A percentile compares a stretch with the other conserved stretches of the same genome.
Evolutionary conservation across 2,888 invertebrate species (phyloP).

Genomic region (Phorcus lineatus): DNA sequence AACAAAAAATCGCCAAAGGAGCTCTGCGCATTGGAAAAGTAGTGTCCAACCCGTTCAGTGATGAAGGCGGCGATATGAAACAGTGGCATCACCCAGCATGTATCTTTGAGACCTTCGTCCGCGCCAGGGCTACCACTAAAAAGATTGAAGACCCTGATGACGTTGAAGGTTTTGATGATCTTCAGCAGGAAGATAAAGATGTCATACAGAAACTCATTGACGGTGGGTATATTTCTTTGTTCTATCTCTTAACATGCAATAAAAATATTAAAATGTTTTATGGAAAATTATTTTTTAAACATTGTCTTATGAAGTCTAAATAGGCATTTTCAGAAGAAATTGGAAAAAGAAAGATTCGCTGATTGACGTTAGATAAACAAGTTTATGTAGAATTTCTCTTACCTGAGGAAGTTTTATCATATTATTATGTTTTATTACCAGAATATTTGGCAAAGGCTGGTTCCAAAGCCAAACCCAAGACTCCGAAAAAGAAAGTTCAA

Average conservation of each 20-base stretch:
- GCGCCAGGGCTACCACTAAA: slow-evolving; percentile 88
- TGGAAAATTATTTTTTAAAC: too few species aligned
- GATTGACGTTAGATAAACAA: too few species aligned
- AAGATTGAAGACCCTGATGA: slow-evolving; percentile 87
- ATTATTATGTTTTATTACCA: too few species aligned
- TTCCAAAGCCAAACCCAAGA: slow-evolving; percentile 19
- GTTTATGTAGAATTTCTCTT: too few species aligned
- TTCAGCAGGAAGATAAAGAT: slow-evolving; percentile 83
- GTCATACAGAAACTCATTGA: slow-evolving; percentile 81
- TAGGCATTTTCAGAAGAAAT: too few species aligned
- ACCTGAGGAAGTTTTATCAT: too few species aligned
- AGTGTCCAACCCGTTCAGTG: slow-evolving; percentile 85
- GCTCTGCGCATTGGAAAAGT: slow-evolving; percentile 86
- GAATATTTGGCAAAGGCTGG: slow-evolving; percentile 44
- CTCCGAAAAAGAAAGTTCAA: slow-evolving; percentile 45
- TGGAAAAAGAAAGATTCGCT: too few species aligned
- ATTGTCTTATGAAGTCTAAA: too few species aligned
- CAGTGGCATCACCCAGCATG: slow-evolving; percentile 88
- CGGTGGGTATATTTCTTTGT: slow-evolving; percentile 69
- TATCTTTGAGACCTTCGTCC: slow-evolving; percentile 86
- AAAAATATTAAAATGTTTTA: too few species aligned
- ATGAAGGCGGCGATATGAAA: slow-evolving; percentile 86
- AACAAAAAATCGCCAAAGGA: slow-evolving; percentile 85
- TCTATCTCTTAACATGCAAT: not conserved
- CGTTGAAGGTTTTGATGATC: slow-evolving; percentile 84